phyloP scores from a whole-genome alignment of 2,797 vertebrate species.

The Oreonectes daqikongensis region DNA sequence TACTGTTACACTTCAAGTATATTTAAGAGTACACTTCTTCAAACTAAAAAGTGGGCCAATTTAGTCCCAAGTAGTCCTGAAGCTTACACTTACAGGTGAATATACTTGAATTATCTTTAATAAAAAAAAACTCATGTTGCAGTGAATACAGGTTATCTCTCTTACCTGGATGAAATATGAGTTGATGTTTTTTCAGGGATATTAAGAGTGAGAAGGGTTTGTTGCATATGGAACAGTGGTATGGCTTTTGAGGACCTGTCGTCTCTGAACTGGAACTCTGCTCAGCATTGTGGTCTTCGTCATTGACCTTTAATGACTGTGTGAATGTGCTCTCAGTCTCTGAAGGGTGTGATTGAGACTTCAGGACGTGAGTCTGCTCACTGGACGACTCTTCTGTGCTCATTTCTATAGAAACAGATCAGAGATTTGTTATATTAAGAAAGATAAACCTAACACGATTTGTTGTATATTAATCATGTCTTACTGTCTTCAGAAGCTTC shows the following conservation, averaged over 20 bases:
- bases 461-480: too few species aligned
- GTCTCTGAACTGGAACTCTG: slow-evolving; percentile 14
- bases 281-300: neutral
- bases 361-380: neutral
- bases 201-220: slow-evolving; percentile 45
- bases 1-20: too few species aligned
- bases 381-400: slow-evolving; percentile 1
- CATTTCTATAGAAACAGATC: neutral
- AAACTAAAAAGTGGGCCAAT: too few species aligned
- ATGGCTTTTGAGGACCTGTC: slow-evolving; percentile 26
- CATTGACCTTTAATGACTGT: neutral
- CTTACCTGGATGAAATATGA: slow-evolving; percentile 51
- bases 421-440: neutral
- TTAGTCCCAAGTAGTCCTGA: too few species aligned
- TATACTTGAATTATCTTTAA: too few species aligned
- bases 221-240: slow-evolving; percentile 35
- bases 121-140: neutral
- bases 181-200: slow-evolving; percentile 48
- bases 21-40: too few species aligned
- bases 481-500: slow-evolving; percentile 10
- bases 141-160: neutral
- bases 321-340: neutral
- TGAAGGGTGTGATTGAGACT: neutral
- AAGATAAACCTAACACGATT: too few species aligned
- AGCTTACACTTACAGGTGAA: too few species aligned